These are phyloP conservation scores for Macrotrachela quadricornifera DNA, from an alignment of 1,140 invertebrate species.

Conservation along the genomic window DNA sequence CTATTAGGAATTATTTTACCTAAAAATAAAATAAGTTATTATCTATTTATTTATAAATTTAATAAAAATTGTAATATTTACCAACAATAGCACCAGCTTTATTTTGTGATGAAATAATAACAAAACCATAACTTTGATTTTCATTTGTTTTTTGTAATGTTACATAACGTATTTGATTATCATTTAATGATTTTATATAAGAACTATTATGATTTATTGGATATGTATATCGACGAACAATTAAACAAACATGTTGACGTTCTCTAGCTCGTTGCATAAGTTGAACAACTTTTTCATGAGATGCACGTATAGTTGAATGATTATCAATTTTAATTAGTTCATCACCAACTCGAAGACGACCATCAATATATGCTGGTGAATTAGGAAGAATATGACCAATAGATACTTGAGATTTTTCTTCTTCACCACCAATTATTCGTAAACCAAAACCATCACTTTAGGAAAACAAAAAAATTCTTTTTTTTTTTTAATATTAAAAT, in stretches of 20 bases:
- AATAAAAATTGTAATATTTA: constrained; percentile 27
- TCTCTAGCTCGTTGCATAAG: constrained; percentile 59
- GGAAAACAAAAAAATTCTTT: too few species aligned
- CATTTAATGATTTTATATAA: too few species aligned
- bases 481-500: too few species aligned
- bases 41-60: background rate
- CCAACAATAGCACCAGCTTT: constrained; percentile 78
- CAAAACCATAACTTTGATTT: constrained; percentile 91
- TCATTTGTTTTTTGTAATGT: constrained; percentile 33
- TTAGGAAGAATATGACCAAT: constrained; percentile 82
- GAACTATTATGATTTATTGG: too few species aligned
- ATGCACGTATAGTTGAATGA: constrained; percentile 53
- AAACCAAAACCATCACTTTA: constrained; percentile 59
- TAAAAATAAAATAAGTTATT: constrained; percentile 18
- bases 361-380: constrained; percentile 67
- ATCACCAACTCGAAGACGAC: constrained; percentile 59
- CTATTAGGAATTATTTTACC: constrained; percentile 77
- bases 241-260: constrained; percentile 42
- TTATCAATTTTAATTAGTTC: constrained; percentile 68
- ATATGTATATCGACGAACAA: constrained; percentile 17
- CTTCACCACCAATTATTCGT: constrained; percentile 88
- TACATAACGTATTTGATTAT: too few species aligned
- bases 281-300: constrained; percentile 68
- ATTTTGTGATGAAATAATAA: constrained; percentile 86
- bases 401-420: constrained; percentile 79